These are phyloP conservation scores for Thymelicus sylvestris DNA, from an alignment of 2,888 invertebrate species.

Conservation along the genomic window DNA sequence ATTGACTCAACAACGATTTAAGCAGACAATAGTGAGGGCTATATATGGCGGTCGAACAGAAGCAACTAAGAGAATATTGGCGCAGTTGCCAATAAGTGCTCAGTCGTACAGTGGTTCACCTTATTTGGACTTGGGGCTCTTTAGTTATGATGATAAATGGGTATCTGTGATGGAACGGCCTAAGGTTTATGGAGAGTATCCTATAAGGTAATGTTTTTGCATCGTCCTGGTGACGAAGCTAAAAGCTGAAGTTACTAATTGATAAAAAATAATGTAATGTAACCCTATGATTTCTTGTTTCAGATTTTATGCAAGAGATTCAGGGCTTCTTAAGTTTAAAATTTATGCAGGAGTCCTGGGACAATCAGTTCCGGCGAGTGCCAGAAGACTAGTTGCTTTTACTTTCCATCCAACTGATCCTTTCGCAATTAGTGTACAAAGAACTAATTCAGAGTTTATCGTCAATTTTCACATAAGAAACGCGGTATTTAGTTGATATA, in stretches of 20 bases:
- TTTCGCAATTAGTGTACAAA: constrained; percentile 97
- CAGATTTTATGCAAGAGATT: constrained; percentile 93
- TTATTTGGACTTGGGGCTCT: constrained; percentile 95
- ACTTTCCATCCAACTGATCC: constrained; percentile 98
- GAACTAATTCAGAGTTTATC: constrained; percentile 96
- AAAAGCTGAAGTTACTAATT: not conserved
- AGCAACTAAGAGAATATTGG: constrained; percentile 94
- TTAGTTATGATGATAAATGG: constrained; percentile 98
- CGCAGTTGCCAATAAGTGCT: constrained; percentile 96
- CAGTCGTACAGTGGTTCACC: constrained; percentile 97
- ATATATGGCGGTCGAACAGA: constrained; percentile 95
- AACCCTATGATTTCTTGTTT: constrained; percentile 38
- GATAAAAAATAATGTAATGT: too few species aligned
- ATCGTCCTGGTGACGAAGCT: too few species aligned
- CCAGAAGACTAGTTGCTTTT: constrained; percentile 94
- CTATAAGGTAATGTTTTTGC: constrained; percentile 88
- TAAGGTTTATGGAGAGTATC: constrained; percentile 96
- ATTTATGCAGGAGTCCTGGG: constrained; percentile 94
- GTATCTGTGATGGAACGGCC: constrained; percentile 98
- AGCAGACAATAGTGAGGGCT: constrained; percentile 95
- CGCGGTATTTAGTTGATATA: constrained; percentile 71
- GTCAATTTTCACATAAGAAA: constrained; percentile 97
- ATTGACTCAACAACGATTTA: constrained; percentile 89
- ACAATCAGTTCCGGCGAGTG: constrained; percentile 87
- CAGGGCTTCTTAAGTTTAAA: constrained; percentile 92